These are phyloP conservation scores for Nothocercus julius DNA, from an alignment of 2,113 vertebrate genomes.

Conservation along the genomic window DNA sequence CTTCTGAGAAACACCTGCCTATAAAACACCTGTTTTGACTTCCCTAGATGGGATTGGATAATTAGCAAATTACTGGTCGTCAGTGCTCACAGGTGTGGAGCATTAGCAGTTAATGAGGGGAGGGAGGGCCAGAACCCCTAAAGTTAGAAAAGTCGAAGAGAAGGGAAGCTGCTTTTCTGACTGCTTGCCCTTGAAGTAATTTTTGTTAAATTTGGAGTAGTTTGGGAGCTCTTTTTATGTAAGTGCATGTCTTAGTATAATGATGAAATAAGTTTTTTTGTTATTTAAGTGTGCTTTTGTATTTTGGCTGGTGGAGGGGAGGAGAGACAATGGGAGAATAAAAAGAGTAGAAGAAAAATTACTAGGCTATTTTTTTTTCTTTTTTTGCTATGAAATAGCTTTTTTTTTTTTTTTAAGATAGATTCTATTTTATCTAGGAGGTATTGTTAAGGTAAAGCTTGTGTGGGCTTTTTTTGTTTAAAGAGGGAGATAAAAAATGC, in stretches of 20 bases:
- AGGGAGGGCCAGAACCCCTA: background rate
- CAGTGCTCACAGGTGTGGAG: background rate
- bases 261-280: too few species aligned
- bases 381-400: accelerated
- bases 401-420: accelerated
- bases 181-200: accelerated
- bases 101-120: background rate
- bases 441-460: background rate
- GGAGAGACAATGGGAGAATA: accelerated
- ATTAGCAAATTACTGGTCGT: background rate
- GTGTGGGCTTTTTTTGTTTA: too few species aligned
- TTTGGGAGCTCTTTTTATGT: too few species aligned
- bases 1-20: background rate
- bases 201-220: accelerated
- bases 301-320: background rate
- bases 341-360: too few species aligned
- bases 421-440: background rate
- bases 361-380: accelerated
- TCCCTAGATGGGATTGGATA: background rate
- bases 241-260: background rate
- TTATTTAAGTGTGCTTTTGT: too few species aligned
- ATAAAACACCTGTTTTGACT: background rate
- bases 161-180: accelerated
- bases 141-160: background rate
- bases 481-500: too few species aligned